Conservation (phyloP, 2,888 invertebrate genomes). For the Hirtodrosophila duncani region DNA sequence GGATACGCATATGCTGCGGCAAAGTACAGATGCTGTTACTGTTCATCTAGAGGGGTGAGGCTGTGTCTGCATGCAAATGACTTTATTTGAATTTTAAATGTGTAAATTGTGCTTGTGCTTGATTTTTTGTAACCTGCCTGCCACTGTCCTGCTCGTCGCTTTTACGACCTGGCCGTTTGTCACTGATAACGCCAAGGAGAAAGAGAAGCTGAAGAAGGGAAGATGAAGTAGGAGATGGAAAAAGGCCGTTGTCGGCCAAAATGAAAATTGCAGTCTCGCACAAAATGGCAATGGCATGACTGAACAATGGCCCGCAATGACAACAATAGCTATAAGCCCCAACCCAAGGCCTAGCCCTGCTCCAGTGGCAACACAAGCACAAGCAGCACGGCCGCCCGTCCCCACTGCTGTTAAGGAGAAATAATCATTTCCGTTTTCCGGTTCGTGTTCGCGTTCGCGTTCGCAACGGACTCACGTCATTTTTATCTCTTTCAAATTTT, state of each 20-base stretch:
- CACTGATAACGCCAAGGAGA: constrained; percentile 62
- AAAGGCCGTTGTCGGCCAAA: constrained; percentile 32
- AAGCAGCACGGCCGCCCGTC: constrained; percentile 17
- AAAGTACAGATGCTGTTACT: constrained; percentile 36
- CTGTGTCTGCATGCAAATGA: constrained; percentile 69
- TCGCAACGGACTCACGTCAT: constrained; percentile 40
- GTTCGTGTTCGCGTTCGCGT: constrained; percentile 20
- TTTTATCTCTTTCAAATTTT: constrained; percentile 68
- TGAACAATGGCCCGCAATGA: constrained; percentile 62
- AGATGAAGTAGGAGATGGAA: constrained; percentile 22
- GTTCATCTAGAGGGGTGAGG: too few species aligned
- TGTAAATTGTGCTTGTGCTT: constrained; percentile 57
- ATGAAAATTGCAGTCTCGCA: constrained; percentile 59
- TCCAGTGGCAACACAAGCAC: constrained; percentile 3
- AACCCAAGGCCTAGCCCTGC: constrained; percentile 3
- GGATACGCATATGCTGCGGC: constrained; percentile 56
- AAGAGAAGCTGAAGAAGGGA: background rate
- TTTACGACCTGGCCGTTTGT: constrained; percentile 68
- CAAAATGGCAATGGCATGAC: constrained; percentile 33
- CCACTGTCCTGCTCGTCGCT: constrained; percentile 16
- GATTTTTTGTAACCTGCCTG: constrained; percentile 39
- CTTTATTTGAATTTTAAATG: constrained; percentile 71
- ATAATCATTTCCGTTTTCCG: constrained; percentile 71
- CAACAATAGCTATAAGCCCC: constrained; percentile 41
- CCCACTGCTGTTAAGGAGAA: too few species aligned